Base-by-base conservation (phyloP, 2,797 vertebrate species). In the Labroides dimidiatus region DNA sequence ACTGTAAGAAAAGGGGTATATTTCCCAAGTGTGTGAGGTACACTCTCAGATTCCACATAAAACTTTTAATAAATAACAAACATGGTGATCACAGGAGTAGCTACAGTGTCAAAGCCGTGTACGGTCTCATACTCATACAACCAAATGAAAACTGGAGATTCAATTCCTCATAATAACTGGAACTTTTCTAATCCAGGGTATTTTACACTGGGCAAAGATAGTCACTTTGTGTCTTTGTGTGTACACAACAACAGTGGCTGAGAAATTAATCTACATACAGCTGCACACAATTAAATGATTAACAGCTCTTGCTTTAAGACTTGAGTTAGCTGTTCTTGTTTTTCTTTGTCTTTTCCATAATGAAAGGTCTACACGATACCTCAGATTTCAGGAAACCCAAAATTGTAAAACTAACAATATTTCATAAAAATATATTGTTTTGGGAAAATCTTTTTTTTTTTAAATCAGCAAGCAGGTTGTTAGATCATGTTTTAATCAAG, bases 211-310 rank as follows among this genome's bases (percentile, higher is more conserved):
- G 16, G 15, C 51, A 44, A 57, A 70, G 19, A 66, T 59, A 82
- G 24, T 63, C 17, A 27, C 16, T 48, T 24, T 33, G 41, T 47
- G 36, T 52, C 47, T 72, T 55, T 30, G 59, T 30, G 37, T 50
- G 19, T 74, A 60, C 30, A 4, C 43, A 23, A 64, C 20, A 60
- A 27, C 15, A 68, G 16, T 23, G 6, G 58, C 30, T 81, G 64
- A 77, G 54, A 39, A 69, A 73, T 79, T 3, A 59, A 50, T 39
- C 47, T 58, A 60, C 77, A 78, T 62, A 77, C 70, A 85, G 69
- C 63, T 77, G 65, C 45, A 69, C 4, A 64, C n/a, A 51, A 69
- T 84, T 78, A 58, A 69, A 66, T 8, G 62, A 62, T 69, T 72
- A 53, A 51, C 37, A 45, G 43, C 23, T 48, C 33, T 56, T 52